Conservation (phyloP, 2,797 vertebrate species). For the Ciconia nigra region DNA sequence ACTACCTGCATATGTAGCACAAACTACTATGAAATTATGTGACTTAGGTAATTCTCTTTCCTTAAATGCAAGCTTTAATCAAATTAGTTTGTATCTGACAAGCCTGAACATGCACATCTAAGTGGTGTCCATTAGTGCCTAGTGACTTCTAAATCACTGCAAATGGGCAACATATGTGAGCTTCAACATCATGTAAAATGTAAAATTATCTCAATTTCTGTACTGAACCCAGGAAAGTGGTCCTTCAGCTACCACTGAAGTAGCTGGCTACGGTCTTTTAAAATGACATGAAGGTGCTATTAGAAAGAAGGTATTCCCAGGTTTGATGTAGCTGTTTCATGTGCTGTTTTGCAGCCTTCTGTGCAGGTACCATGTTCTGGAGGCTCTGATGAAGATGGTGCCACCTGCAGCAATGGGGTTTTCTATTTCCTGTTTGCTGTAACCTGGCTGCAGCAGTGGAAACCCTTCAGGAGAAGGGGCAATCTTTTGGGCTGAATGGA, state of each 20-base stretch:
- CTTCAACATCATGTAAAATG: not conserved
- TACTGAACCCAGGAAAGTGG: not conserved
- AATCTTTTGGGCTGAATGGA: not conserved
- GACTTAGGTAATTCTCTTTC: not conserved
- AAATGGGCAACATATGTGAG: not conserved
- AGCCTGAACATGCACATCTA: not conserved
- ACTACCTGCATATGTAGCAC: not conserved
- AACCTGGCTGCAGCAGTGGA: not conserved
- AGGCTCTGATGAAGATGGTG: not conserved
- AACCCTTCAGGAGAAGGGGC: not conserved
- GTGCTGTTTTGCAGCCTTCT: not conserved
- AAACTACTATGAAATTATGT: not conserved
- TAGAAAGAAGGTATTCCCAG: not conserved
- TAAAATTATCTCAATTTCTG: not conserved
- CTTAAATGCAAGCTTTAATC: not conserved
- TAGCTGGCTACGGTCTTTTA: not conserved
- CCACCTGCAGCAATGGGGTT: not conserved
- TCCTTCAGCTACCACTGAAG: not conserved
- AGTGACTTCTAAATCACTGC: not conserved
- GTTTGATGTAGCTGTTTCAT: not conserved
- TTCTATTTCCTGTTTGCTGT: not conserved
- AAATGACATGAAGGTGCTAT: not conserved
- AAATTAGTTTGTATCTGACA: not conserved
- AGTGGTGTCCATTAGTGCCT: not conserved
- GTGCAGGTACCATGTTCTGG: not conserved